phyloP scores from a whole-genome alignment of 2,888 invertebrate species.

The Aplocera efformata region DNA sequence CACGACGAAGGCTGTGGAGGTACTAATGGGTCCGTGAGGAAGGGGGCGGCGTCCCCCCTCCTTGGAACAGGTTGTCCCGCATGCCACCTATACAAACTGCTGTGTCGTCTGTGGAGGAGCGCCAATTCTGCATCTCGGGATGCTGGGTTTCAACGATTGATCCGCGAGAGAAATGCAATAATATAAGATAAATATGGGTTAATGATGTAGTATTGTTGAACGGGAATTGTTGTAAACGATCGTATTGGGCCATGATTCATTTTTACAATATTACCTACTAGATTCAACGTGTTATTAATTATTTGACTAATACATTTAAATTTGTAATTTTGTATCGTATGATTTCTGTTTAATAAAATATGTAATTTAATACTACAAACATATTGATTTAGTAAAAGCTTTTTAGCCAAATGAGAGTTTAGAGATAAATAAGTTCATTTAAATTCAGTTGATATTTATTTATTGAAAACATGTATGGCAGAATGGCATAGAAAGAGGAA shows the following conservation, averaged over 20 bases:
- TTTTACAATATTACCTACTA: not conserved
- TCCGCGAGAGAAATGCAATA: conserved; percentile 48
- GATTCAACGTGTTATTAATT: too few species aligned
- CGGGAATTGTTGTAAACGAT: conserved; percentile 19
- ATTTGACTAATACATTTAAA: too few species aligned
- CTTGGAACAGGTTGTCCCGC: conserved; percentile 69
- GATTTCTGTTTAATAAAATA: too few species aligned
- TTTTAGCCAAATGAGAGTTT: too few species aligned
- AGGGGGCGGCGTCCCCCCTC: conserved; percentile 41
- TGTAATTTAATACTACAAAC: too few species aligned
- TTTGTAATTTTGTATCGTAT: too few species aligned
- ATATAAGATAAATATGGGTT: conserved; percentile 53
- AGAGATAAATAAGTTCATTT: too few species aligned
- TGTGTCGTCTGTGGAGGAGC: conserved; percentile 32
- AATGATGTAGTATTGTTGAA: conserved; percentile 29
- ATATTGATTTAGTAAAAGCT: too few species aligned
- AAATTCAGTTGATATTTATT: too few species aligned
- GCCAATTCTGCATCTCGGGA: conserved; percentile 66
- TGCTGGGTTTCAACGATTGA: conserved; percentile 53
- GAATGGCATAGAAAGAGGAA: too few species aligned
- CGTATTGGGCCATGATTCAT: conserved; percentile 1
- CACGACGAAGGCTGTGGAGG: conserved; percentile 55
- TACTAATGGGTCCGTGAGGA: conserved; percentile 44
- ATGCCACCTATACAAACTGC: conserved; percentile 31
- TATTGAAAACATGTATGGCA: too few species aligned